Base-by-base conservation (phyloP, 2,113 vertebrate genomes). In the Anoura caudifer region DNA sequence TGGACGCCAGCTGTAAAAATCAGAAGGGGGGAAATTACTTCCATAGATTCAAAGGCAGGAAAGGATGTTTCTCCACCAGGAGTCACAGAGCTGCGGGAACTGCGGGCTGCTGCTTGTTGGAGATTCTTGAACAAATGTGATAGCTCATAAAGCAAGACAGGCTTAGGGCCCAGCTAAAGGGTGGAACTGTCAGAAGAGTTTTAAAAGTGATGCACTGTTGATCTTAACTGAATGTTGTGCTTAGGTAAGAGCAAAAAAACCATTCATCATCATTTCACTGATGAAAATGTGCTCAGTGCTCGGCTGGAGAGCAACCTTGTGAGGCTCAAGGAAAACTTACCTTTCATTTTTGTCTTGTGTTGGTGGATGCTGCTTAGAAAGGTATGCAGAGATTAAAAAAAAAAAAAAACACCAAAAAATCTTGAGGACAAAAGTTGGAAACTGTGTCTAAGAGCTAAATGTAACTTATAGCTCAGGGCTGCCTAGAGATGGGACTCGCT, bases 231-330 rank as follows among this genome's bases (percentile, higher is more conserved):
- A 87, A 0, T 61, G 38, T 73, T 93, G 19, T 93, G 54, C 31
- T 91, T 95, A 88, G 38, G n/a, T 80, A 63, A 86, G 61, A 76
- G 47, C 75, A 87, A 90, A 76, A 89, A 86, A 56, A 0, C 20
- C 31, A 87, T 86, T 92, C 65, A 67, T 96, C 92, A 73, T 91
- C 89, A 72, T 84, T 97, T 97, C 73, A 45, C n/a, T 41, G 82
- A 69, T 75, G 77, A 69, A 93, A 76, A 7, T 41, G 31, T 67
- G 22, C 43, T 85, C 65, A 86, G 63, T 19, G 24, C 47, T 87
- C 73, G 77, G 79, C 16, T 91, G 43, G 67, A 87, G 11, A 19
- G 50, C 4, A 76, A 10, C 9, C 17, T 92, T 80, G 15, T 33
- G 43, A 90, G 45, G 38, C 31, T 91, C 73, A 15, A 33, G 33